Percentiles rank a stretch among this genome's conserved stretches.
These are phyloP conservation scores for Excalfactoria chinensis DNA, from an alignment of 2,113 vertebrate genomes.

Conservation along the genomic window DNA sequence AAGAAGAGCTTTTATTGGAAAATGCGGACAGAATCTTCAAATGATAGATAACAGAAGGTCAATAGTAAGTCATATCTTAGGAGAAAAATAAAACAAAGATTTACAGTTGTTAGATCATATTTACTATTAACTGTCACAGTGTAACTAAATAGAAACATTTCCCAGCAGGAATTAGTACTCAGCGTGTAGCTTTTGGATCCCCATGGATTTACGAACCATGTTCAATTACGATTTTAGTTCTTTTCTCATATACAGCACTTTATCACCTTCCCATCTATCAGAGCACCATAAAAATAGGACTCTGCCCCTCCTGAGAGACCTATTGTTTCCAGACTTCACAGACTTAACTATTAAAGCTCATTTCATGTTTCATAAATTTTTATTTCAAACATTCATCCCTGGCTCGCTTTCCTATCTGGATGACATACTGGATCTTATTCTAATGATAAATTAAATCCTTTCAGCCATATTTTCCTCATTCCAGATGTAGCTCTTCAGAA, in stretches of 20 bases:
- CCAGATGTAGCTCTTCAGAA: not conserved
- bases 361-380: constrained; percentile 74
- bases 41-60: not conserved
- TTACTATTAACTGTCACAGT: not conserved
- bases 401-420: constrained; percentile 7
- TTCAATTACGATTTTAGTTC: constrained; percentile 26
- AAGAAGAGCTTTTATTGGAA: not conserved
- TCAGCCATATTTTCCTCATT: not conserved
- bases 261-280: not conserved
- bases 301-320: not conserved
- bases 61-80: not conserved
- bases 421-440: constrained; percentile 22
- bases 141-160: constrained; percentile 1
- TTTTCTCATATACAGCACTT: not conserved
- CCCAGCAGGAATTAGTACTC: not conserved
- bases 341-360: constrained; percentile 30
- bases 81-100: not conserved
- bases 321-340: constrained; percentile 12
- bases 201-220: constrained; percentile 8
- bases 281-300: constrained; percentile 24
- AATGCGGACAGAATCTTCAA: not conserved
- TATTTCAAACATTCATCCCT: constrained; percentile 52
- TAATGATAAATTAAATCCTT: constrained; percentile 18
- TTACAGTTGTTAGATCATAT: not conserved
- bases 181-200: not conserved